phyloP scores from a whole-genome alignment of 2,888 invertebrate genomes.

The Nomada ruficornis region DNA sequence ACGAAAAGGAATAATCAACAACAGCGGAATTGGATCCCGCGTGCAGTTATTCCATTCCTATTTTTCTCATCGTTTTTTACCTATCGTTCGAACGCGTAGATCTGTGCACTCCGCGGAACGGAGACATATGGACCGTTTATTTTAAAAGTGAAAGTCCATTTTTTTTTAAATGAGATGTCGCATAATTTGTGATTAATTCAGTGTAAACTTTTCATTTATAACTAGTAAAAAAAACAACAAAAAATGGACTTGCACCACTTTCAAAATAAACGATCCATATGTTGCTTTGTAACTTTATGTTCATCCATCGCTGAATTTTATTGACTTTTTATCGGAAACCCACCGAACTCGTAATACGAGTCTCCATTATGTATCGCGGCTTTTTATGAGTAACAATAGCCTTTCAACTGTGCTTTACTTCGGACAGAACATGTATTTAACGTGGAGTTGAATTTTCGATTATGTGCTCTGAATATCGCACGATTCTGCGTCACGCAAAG shows the following conservation, averaged over 20 bases:
- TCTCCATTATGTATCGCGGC: slow-evolving; percentile 45
- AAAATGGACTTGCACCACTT: too few relatives aligned
- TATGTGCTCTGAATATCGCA: not conserved
- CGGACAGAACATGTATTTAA: slow-evolving; percentile 5
- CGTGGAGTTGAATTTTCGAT: slow-evolving; percentile 16
- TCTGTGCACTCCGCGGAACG: slow-evolving; percentile 22
- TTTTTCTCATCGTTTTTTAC: slow-evolving; percentile 29
- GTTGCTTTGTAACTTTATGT: slow-evolving; percentile 40
- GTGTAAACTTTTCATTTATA: too few relatives aligned
- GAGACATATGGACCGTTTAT: slow-evolving; percentile 18
- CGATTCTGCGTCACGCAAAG: not conserved
- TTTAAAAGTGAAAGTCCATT: too few relatives aligned
- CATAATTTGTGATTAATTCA: too few relatives aligned
- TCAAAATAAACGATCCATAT: not conserved
- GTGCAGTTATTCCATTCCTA: slow-evolving; percentile 22
- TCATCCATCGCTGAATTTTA: slow-evolving; percentile 47
- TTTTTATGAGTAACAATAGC: slow-evolving; percentile 27
- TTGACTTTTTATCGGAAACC: slow-evolving; percentile 46
- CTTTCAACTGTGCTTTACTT: slow-evolving; percentile 11
- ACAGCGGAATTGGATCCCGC: slow-evolving; percentile 30
- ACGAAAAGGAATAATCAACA: slow-evolving; percentile 50
- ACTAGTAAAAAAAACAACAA: too few relatives aligned
- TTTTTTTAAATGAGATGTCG: too few relatives aligned
- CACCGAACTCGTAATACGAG: slow-evolving; percentile 13
- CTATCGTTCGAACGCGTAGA: slow-evolving; percentile 24